A percentile compares a stretch with the other conserved stretches of the same genome.
Evolutionary conservation across 2,888 invertebrate species (phyloP).

Genomic region (Lithophane socia): DNA sequence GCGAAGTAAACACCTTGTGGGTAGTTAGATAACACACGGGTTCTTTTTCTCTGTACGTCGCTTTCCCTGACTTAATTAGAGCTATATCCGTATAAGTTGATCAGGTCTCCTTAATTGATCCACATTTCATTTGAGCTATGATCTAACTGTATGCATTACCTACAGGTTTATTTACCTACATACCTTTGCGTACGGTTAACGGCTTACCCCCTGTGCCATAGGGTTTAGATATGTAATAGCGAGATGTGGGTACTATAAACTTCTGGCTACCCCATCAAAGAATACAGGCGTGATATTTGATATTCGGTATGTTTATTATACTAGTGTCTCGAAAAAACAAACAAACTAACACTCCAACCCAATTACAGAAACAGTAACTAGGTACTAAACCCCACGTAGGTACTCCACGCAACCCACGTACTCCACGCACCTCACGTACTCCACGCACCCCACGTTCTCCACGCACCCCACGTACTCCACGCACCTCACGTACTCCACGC

Average conservation of each 20-base stretch:
- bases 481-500: neutral
- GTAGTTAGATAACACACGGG: conserved; percentile 56
- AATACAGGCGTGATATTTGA: too few species aligned
- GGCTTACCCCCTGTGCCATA: too few species aligned
- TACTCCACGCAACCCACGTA: too few species aligned
- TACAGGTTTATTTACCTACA: neutral
- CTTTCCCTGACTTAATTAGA: conserved; percentile 41
- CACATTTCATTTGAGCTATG: conserved; percentile 20
- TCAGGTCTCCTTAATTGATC: conserved; percentile 29
- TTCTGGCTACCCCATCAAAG: too few species aligned
- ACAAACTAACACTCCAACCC: too few species aligned
- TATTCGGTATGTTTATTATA: too few species aligned
- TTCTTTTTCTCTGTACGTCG: conserved; percentile 39
- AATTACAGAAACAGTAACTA: neutral
- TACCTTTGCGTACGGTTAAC: neutral
- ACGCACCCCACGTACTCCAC: neutral
- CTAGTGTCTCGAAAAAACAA: too few species aligned
- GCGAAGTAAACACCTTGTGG: neutral
- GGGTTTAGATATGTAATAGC: too few species aligned
- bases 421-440: too few species aligned
- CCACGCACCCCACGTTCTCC: too few species aligned
- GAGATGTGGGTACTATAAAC: too few species aligned
- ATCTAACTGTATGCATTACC: conserved; percentile 14
- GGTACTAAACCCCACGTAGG: too few species aligned
- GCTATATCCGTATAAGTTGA: conserved; percentile 26